phyloP scores from a whole-genome alignment of 1,140 invertebrate genomes.

The Laupala kohalensis region DNA sequence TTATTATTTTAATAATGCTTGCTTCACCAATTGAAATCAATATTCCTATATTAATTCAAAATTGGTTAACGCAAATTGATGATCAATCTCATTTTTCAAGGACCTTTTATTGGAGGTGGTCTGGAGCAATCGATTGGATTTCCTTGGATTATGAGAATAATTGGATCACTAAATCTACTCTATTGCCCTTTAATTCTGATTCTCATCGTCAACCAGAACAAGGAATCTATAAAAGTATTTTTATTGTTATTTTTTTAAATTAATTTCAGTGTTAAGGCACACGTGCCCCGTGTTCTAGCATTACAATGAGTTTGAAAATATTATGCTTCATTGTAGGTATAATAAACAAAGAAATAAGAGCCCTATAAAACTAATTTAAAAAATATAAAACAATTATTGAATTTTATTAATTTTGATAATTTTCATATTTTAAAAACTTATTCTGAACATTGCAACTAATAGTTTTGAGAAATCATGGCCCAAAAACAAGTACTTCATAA shows the following conservation, averaged over 20 bases:
- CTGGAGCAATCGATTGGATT: conserved; percentile 55
- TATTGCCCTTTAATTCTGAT: conserved; percentile 47
- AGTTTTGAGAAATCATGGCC: too few relatives aligned
- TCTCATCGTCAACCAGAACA: background rate
- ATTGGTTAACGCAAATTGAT: too few relatives aligned
- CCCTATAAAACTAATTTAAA: background rate
- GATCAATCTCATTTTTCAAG: too few relatives aligned
- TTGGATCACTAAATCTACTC: conserved; percentile 52
- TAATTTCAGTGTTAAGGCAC: too few relatives aligned
- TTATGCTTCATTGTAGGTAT: background rate
- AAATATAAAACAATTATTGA: background rate
- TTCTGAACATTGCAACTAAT: too few relatives aligned
- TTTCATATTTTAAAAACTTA: too few relatives aligned
- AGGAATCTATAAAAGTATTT: background rate
- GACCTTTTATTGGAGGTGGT: conserved; percentile 55
- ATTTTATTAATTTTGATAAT: background rate
- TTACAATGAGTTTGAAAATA: background rate
- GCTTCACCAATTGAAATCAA: too few relatives aligned
- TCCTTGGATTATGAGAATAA: conserved; percentile 51
- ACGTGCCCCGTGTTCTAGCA: too few relatives aligned
- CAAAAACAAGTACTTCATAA: too few relatives aligned
- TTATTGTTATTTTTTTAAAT: background rate
- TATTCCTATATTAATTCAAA: too few relatives aligned
- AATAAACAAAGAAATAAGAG: background rate
- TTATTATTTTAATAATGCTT: too few relatives aligned